Evolutionary conservation across 2,113 vertebrate species (phyloP), one percentile per base, ranked within the genome.

Genomic region (Pituophis catenifer): DNA sequence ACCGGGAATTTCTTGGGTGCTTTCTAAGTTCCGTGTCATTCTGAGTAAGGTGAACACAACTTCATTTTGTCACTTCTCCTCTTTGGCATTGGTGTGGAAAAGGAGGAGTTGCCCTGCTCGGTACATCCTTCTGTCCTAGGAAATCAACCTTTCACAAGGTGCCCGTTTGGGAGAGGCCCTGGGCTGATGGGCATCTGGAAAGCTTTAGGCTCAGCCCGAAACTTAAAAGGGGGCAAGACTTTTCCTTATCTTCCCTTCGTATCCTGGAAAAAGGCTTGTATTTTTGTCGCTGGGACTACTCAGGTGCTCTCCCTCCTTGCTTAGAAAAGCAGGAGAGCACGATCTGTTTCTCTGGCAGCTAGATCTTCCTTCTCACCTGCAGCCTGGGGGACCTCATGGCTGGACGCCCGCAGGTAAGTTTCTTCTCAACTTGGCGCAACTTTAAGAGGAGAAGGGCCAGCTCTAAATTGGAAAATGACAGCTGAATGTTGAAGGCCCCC

Each of bases 121-220:
- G 0, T 23, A 6, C 44, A 5, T 2, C 85, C n/a, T 50, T 52
- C 13, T 21, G 12, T 23, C 0, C 0, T 33, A 3, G 0, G 75
- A 81, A 81, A 17, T 0, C 0, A 21, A 81, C 9, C 75, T 81
- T 44, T 38, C 33, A 8, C 15, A 81, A 81, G 70, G 70, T 19
- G 17, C 1, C 33, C 21, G 70, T 44, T 21, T 21, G 33, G 75
- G 75, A 81, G 75, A 81, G 17, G 48, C 8, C 2, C 33, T 2
- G 29, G 21, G 50, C 12, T 52, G 29, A 44, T 8, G 26, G 44
- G 86, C 86, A 53, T 17, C 10, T 1, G 19, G 8, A 48, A 1
- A 24, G 11, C 21, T 57, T 48, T n/a, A 44, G 17, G 17, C 12
- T 0, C 26, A 38, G 87, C n/a, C 53, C 13, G 48, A 88, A 92